Base-by-base conservation (phyloP, 2,888 invertebrate species). In the Limnephilus lunatus region DNA sequence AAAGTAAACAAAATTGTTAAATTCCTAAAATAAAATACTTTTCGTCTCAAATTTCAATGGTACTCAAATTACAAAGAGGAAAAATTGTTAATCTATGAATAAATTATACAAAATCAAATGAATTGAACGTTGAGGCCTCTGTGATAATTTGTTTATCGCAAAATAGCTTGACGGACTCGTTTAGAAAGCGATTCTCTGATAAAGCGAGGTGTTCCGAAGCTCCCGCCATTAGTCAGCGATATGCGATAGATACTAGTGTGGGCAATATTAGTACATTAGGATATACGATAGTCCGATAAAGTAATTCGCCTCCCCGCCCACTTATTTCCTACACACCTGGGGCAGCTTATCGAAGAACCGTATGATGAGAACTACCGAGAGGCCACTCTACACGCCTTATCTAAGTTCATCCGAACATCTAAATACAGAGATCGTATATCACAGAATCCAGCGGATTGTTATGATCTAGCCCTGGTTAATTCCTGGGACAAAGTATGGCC, bases 111-210 rank as follows among this genome's bases (percentile, higher is more conserved):
- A 68, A 68, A 25, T n/a, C 25, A 68, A 68, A n/a, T 68, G 2
- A n/a, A 68, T n/a, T 68, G 25, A 25, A 68, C 1, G 7, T 19
- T 68, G 19, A 68, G 19, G 25, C 68, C 68, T 68, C 68, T 0
- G 68, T 68, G 32, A 15, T 89, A 44, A 89, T 89, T 19, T 89
- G 81, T 89, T 39, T 39, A 89, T 68, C 15, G 39, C 88, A n/a
- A 89, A 89, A 80, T 81, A 31, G 81, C 35, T 89, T 30, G 68
- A 89, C 80, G 88, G 35, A 89, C 90, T 82, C 82, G 90, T 82
- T 90, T 90, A 82, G 90, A 81, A 82, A 90, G 90, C 48, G 90
- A 90, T 90, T 80, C 81, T n/a, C 90, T 11, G 90, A 90, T 90
- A 90, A 89, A 90, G 81, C 35, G 81, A 30, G 81, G 39, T 89